phyloP scores from a whole-genome alignment of 1,140 invertebrate genomes.

The Sitophilus oryzae region DNA sequence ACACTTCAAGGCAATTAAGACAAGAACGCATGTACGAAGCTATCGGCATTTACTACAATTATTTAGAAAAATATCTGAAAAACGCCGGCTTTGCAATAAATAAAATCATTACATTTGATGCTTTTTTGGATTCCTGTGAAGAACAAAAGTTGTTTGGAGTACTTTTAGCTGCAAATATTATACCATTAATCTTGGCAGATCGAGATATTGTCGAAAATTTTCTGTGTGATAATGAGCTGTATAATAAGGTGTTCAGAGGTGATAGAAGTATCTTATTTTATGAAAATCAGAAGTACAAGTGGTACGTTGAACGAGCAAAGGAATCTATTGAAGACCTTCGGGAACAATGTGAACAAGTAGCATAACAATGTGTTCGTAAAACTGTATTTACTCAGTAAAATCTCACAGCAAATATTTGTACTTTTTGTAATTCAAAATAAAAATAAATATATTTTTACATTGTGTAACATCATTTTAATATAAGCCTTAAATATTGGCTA shows the following conservation, averaged over 20 bases:
- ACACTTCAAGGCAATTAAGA: constrained; percentile 41
- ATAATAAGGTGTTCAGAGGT: constrained; percentile 19
- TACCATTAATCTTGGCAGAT: constrained; percentile 29
- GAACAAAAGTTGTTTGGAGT: constrained; percentile 32
- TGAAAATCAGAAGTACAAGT: constrained; percentile 24
- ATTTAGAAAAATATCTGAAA: constrained; percentile 29
- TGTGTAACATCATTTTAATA: too few species aligned
- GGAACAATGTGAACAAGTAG: constrained; percentile 29
- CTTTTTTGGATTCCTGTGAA: constrained; percentile 34
- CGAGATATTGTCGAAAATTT: constrained; percentile 18
- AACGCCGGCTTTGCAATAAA: constrained; percentile 17
- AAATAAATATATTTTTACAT: too few species aligned
- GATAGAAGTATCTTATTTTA: constrained; percentile 28
- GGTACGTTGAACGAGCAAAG: constrained; percentile 19
- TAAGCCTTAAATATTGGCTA: too few species aligned
- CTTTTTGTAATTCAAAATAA: too few species aligned
- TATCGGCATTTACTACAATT: constrained; percentile 32
- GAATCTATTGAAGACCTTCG: constrained; percentile 32
- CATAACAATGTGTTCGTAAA: too few species aligned
- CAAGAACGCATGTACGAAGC: constrained; percentile 30
- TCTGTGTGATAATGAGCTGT: constrained; percentile 20
- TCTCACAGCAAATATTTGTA: too few species aligned
- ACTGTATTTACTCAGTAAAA: too few species aligned
- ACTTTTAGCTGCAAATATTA: constrained; percentile 28
- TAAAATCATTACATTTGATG: constrained; percentile 25